These are phyloP conservation scores for Vanessa atalanta DNA, from an alignment of 1,140 invertebrate species.

Conservation along the genomic window DNA sequence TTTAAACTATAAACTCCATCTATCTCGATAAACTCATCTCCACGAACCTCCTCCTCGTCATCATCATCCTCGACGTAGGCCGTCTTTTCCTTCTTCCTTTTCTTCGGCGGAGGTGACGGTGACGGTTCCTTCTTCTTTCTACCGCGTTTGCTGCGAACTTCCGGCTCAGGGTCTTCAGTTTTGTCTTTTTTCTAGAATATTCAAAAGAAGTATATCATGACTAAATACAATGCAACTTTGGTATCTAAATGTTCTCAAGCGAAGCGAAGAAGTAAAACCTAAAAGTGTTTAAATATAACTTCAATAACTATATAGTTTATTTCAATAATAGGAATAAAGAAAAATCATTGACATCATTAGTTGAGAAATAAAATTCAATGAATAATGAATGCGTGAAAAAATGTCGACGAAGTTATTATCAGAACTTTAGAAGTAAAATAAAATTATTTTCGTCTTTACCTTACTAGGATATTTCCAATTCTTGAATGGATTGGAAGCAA, in stretches of 20 bases:
- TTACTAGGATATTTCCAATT: constrained; percentile 86
- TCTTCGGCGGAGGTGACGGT: constrained; percentile 58
- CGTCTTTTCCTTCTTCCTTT: constrained; percentile 68
- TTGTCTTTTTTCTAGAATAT: constrained; percentile 53
- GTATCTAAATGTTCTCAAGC: too few relatives aligned
- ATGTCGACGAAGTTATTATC: too few relatives aligned
- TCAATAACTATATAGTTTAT: too few relatives aligned
- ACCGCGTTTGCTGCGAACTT: constrained; percentile 53
- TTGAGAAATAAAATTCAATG: too few relatives aligned
- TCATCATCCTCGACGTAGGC: constrained; percentile 56
- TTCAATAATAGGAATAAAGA: too few relatives aligned
- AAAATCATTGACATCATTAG: too few relatives aligned
- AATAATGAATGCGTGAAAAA: too few relatives aligned
- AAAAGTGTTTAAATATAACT: too few relatives aligned
- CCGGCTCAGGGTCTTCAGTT: constrained; percentile 47
- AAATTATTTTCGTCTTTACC: constrained; percentile 39
- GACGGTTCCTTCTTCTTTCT: constrained; percentile 61
- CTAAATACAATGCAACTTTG: too few relatives aligned
- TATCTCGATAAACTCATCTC: background rate
- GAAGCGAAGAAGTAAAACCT: too few relatives aligned
- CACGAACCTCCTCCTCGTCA: constrained; percentile 58
- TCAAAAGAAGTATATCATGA: background rate
- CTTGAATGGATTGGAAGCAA: constrained; percentile 89
- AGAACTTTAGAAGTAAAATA: too few relatives aligned
- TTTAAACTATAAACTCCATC: too few relatives aligned